These are phyloP conservation scores for Pelecanus crispus DNA, from an alignment of 2,113 vertebrate genomes.

Conservation along the genomic window DNA sequence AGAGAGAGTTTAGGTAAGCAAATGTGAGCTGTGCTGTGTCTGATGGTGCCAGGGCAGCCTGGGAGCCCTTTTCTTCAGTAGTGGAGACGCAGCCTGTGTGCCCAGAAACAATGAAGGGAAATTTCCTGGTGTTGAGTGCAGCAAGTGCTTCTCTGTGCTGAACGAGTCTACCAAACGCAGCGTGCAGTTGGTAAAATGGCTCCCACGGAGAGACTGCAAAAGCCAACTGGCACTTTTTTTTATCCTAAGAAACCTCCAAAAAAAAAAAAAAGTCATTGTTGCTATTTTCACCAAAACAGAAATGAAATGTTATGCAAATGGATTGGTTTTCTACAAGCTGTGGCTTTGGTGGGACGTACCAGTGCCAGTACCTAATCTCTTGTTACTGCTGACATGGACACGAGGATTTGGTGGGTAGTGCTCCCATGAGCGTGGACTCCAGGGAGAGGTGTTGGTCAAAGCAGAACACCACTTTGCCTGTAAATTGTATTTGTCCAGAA, in stretches of 20 bases:
- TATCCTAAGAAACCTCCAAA: not conserved
- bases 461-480: not conserved
- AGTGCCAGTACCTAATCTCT: not conserved
- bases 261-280: too few relatives aligned
- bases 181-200: not conserved
- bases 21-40: not conserved
- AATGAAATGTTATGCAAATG: not conserved
- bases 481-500: not conserved
- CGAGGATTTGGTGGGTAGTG: not conserved
- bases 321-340: not conserved
- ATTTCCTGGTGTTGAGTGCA: not conserved
- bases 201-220: not conserved
- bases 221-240: not conserved
- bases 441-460: not conserved
- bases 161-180: not conserved
- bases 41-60: not conserved
- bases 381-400: not conserved
- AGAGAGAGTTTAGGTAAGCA: not conserved
- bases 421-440: not conserved
- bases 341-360: not conserved
- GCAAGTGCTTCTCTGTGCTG: not conserved
- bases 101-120: not conserved
- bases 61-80: not conserved
- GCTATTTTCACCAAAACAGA: not conserved
- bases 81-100: not conserved